These are phyloP conservation scores for Lanistes nyassanus DNA, from an alignment of 1,140 invertebrate genomes.

Conservation along the genomic window DNA sequence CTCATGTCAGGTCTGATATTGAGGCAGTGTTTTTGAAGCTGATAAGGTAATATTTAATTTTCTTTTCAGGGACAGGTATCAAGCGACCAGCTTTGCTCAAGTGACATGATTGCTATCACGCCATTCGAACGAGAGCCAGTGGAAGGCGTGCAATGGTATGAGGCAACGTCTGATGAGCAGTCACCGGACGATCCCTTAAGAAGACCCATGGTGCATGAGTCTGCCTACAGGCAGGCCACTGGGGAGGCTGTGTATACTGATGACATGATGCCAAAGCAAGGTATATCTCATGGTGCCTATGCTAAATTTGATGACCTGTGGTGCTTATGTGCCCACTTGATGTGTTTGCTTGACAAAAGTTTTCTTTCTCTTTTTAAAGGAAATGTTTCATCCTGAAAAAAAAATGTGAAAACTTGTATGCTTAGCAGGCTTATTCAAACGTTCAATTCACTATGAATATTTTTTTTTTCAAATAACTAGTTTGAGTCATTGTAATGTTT, in stretches of 20 bases:
- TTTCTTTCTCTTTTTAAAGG: too few species aligned
- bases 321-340: too few species aligned
- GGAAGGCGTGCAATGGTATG: conserved; percentile 46
- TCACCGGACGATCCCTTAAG: conserved; percentile 72
- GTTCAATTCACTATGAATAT: background rate
- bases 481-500: too few species aligned
- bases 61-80: too few species aligned
- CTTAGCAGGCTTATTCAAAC: background rate
- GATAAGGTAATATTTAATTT: too few species aligned
- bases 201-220: conserved; percentile 81
- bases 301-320: background rate
- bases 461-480: background rate
- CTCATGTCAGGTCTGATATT: background rate
- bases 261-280: conserved; percentile 77
- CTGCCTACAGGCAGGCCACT: conserved; percentile 87
- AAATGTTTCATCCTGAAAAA: too few species aligned
- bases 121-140: conserved; percentile 58
- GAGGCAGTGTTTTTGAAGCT: background rate
- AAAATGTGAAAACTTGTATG: too few species aligned
- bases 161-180: conserved; percentile 73
- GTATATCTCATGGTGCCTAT: background rate
- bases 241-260: conserved; percentile 93
- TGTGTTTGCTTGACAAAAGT: too few species aligned
- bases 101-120: conserved; percentile 22
- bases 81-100: too few species aligned